Evolutionary conservation across 2,888 invertebrate species (phyloP).

Genomic region (Druceiella hillmani): DNA sequence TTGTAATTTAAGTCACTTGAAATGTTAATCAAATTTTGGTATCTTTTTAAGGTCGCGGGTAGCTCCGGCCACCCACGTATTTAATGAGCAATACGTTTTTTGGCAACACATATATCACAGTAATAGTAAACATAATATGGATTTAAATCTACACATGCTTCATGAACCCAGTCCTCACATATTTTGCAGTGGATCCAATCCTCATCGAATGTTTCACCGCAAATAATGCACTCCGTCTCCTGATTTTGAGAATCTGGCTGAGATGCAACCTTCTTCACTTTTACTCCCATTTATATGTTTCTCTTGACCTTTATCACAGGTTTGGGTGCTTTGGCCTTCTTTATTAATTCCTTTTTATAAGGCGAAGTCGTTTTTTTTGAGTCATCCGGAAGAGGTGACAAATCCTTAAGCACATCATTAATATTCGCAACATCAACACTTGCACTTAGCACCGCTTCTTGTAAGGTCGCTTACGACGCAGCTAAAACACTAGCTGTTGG

Average conservation of each 20-base stretch:
- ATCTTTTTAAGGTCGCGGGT: constrained; percentile 3
- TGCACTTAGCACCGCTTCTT: too few species aligned
- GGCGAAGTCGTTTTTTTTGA: too few species aligned
- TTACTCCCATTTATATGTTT: constrained; percentile 1
- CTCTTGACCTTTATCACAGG: constrained; percentile 1
- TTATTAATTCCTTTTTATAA: too few species aligned
- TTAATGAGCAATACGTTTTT: constrained; percentile 7
- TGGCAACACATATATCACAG: constrained; percentile 12
- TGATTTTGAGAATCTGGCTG: background rate
- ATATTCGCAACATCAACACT: too few species aligned
- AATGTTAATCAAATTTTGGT: background rate
- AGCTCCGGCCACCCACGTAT: constrained; percentile 2
- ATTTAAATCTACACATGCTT: constrained; percentile 11
- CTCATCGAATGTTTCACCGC: constrained; percentile 12
- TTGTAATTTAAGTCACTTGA: background rate
- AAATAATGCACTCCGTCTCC: constrained; percentile 12
- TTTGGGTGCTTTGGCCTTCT: background rate
- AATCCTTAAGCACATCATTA: too few species aligned
- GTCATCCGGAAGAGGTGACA: too few species aligned
- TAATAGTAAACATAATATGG: constrained; percentile 9
- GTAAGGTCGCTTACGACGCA: too few species aligned
- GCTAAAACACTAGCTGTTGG: too few species aligned
- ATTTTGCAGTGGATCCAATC: constrained; percentile 14
- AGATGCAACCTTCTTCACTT: constrained; percentile 3
- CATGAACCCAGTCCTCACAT: constrained; percentile 15